Conservation (phyloP, 2,797 vertebrate genomes). For the Mus caroli region DNA sequence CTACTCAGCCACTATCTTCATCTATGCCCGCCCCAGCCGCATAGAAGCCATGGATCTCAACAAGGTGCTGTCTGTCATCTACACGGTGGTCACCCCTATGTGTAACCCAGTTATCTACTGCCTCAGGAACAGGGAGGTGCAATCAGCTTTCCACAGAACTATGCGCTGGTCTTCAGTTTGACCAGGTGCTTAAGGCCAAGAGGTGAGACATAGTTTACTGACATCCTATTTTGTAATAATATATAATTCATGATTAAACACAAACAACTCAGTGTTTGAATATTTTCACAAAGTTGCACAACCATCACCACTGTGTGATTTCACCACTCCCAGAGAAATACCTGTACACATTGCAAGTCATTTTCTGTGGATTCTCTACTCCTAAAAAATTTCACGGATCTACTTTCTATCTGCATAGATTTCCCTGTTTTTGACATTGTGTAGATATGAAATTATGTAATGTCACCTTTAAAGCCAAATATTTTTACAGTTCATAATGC, state of each 20-base stretch:
- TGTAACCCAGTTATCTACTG: slow-evolving; percentile 72
- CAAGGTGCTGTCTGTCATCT: slow-evolving; percentile 66
- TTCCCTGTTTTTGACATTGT: background rate
- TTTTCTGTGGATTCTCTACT: background rate
- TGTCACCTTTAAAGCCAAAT: background rate
- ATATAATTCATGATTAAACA: background rate
- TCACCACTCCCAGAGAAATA: background rate
- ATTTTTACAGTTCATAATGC: background rate
- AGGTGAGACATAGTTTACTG: background rate
- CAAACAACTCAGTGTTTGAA: background rate
- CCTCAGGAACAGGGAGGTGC: slow-evolving; percentile 69
- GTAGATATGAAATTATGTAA: background rate
- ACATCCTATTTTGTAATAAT: background rate
- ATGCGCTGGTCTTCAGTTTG: background rate
- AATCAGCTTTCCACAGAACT: background rate
- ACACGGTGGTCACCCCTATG: slow-evolving; percentile 56
- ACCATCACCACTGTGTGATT: background rate
- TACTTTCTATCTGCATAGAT: background rate
- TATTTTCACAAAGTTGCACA: background rate
- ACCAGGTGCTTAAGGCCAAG: background rate
- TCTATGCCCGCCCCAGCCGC: slow-evolving; percentile 47
- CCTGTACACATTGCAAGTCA: background rate
- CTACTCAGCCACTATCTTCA: slow-evolving; percentile 68
- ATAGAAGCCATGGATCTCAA: slow-evolving; percentile 60
- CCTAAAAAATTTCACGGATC: background rate